phyloP scores from a whole-genome alignment of 2,113 vertebrate genomes.

The rat (Rattus norvegicus) region DNA sequence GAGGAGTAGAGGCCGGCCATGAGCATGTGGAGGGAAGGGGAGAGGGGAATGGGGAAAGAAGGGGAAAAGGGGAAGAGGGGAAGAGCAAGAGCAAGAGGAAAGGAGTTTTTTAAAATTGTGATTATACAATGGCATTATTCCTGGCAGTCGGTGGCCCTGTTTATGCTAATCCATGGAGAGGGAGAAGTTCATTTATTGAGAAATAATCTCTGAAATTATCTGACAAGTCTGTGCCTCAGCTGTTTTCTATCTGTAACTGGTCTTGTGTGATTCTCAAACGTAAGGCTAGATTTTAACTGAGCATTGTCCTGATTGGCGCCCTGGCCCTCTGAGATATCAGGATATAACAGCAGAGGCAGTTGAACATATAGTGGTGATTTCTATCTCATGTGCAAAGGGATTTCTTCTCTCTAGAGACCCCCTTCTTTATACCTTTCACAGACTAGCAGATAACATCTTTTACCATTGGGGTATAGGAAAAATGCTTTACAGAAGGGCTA shows the following conservation, averaged over 20 bases:
- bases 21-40: too few relatives aligned
- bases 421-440: neutral
- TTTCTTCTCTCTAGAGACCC: neutral
- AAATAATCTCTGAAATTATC: neutral
- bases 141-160: neutral
- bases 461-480: neutral
- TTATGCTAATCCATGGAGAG: neutral
- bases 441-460: neutral
- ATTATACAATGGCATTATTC: neutral
- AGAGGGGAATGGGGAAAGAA: too few relatives aligned
- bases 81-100: too few relatives aligned
- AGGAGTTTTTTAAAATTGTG: neutral
- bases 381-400: neutral
- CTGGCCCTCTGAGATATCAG: neutral
- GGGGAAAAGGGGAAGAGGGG: too few relatives aligned
- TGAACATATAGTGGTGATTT: neutral
- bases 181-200: neutral
- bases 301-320: neutral
- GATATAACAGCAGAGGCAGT: neutral
- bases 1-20: too few relatives aligned
- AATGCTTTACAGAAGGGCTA: slow-evolving; percentile 4
- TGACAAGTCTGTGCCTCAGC: neutral
- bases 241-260: neutral
- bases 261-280: neutral
- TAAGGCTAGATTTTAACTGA: neutral